Evolutionary conservation across 37 sponge, comb jelly and placozoan species (phyloP), one percentile per base, ranked within the genome.

Genomic region (Haliclona indistincta): DNA sequence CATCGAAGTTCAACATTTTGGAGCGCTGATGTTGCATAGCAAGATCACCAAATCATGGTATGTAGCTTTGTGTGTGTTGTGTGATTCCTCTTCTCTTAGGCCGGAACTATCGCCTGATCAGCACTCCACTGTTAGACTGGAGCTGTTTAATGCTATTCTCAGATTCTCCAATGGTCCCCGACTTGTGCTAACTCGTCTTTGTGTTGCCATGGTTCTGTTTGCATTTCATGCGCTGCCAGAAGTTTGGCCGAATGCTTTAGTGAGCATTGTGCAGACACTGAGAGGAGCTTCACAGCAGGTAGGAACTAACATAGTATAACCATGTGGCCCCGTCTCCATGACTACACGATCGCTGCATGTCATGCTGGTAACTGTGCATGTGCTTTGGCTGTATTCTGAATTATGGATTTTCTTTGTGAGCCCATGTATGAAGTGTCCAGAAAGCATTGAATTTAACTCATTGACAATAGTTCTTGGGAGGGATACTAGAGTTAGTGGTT

Each of bases 181-280:
- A 33, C 25, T 84, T 4, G 77, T 90, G 2, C 52, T 77, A 17
- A 71, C 80, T 19, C 76, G 69, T 55, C 81, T 90, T 20, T 90
- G 81, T 71, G 71, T 84, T 7, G 71, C 73, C 25, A 43, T 90
- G 63, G 81, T 76, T 56, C 76, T 34, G 41, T 76, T 83, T 42
- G 81, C 74, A 20, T 80, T 90, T 26, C 47, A 80, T 32, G 79
- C 85, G 1, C 70, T 84, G 53, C 90, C 90, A 20, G 75, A 84
- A 6, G 44, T 67, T 23, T 90, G 90, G 90, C 90, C 90, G 15
- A 84, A 90, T 35, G 51, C 81, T 40, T 63, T 90, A 2, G 80
- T 75, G 52, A 81, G 77, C 56, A 74, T 75, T 11, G 65, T 90
- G 0, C 81, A 84, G 20, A 84, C 63, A 34, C 56, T 87, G 41